These are phyloP conservation scores for Barnardius zonarius DNA, from an alignment of 2,113 vertebrate species.

Conservation along the genomic window DNA sequence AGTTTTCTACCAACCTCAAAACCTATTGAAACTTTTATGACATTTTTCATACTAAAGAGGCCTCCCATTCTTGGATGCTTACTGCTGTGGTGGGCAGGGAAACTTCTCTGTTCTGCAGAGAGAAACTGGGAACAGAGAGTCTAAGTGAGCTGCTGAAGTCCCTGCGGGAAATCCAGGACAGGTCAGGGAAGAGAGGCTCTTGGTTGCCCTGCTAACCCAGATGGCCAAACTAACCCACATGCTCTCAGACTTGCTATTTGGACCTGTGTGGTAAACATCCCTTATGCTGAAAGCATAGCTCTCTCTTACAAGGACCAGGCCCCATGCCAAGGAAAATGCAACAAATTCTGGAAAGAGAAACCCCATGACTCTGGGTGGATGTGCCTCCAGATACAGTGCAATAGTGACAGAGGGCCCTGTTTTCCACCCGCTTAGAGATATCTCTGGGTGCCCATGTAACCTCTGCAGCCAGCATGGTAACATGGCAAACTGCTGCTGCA, in stretches of 20 bases:
- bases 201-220: background rate
- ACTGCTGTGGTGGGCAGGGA: background rate
- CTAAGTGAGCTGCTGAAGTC: background rate
- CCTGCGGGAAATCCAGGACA: background rate
- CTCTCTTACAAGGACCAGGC: background rate
- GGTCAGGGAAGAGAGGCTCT: fast-evolving
- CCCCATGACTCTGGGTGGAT: no score
- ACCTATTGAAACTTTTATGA: background rate
- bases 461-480: background rate
- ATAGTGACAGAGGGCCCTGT: background rate
- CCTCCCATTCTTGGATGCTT: background rate
- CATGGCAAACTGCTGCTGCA: background rate
- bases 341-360: background rate
- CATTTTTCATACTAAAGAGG: background rate
- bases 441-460: background rate
- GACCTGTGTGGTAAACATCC: background rate
- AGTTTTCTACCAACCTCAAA: background rate
- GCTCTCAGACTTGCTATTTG: background rate
- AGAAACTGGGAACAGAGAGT: background rate
- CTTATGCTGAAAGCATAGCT: background rate
- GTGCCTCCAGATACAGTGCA: background rate
- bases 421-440: background rate
- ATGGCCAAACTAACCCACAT: background rate
- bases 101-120: background rate
- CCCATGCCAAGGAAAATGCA: background rate